Conservation (phyloP, 2,113 vertebrate species). For the Antechinus flavipes region DNA sequence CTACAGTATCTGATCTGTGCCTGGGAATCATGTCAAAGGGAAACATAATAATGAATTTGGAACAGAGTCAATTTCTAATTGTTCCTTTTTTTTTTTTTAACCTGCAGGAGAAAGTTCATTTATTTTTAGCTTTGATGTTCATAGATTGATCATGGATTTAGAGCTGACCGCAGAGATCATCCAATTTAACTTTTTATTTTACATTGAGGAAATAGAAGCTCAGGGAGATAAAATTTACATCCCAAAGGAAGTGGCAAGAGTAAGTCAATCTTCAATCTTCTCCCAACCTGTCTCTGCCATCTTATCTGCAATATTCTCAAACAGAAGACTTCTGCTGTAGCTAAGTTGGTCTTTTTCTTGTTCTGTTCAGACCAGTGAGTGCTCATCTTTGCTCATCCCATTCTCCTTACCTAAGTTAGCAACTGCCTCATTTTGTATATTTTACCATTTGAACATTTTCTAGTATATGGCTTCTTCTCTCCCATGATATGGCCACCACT, state of each 20-base stretch:
- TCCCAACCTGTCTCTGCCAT: background rate
- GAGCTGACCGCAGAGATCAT: background rate
- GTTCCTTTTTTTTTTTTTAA: background rate
- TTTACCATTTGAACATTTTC: background rate
- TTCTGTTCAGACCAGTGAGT: background rate
- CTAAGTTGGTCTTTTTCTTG: background rate
- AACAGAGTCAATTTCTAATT: background rate
- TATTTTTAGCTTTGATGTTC: background rate
- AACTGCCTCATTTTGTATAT: background rate
- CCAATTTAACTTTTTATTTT: background rate
- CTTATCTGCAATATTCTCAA: background rate
- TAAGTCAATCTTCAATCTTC: background rate
- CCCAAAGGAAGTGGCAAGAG: background rate
- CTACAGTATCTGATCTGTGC: background rate
- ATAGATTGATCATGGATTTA: background rate
- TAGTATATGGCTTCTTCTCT: background rate
- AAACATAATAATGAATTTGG: background rate
- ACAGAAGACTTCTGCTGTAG: background rate
- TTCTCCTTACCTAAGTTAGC: background rate
- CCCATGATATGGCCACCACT: background rate
- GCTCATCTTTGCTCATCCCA: background rate
- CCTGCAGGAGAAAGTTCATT: background rate
- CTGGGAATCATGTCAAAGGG: constrained; percentile 2
- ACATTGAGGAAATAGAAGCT: background rate
- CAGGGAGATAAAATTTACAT: background rate